A percentile compares a stretch with the other conserved stretches of the same genome.
These are phyloP conservation scores for Acrocephalus scirpaceus DNA, from an alignment of 2,797 vertebrate species.

Conservation along the genomic window DNA sequence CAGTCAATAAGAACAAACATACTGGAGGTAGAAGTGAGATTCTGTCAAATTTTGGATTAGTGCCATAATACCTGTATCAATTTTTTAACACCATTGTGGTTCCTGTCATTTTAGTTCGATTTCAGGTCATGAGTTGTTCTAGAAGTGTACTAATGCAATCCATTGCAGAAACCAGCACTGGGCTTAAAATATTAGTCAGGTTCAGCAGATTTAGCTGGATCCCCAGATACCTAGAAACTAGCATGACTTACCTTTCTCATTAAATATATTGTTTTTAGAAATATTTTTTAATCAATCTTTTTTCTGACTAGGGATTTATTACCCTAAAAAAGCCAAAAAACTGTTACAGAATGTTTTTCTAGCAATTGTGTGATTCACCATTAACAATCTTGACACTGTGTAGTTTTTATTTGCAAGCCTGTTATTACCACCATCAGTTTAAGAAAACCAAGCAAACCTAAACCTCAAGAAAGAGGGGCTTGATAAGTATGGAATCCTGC, in stretches of 20 bases:
- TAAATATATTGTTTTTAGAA: not conserved
- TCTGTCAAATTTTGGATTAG: not conserved
- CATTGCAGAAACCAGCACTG: not conserved
- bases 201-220: not conserved
- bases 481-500: not conserved
- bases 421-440: not conserved
- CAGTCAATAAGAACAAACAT: not conserved
- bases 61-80: not conserved
- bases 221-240: not conserved
- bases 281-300: not conserved
- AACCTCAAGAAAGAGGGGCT: not conserved
- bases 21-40: not conserved
- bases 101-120: not conserved
- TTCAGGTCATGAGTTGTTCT: not conserved
- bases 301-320: not conserved
- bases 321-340: not conserved
- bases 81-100: not conserved
- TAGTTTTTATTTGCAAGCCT: not conserved
- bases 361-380: not conserved
- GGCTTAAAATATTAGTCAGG: not conserved
- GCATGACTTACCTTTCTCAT: not conserved
- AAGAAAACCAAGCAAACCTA: fast-evolving
- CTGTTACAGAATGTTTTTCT: not conserved
- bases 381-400: not conserved
- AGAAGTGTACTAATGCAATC: not conserved